Base-by-base conservation (phyloP, 2,888 invertebrate genomes). In the Aspidiotus rigidus region DNA sequence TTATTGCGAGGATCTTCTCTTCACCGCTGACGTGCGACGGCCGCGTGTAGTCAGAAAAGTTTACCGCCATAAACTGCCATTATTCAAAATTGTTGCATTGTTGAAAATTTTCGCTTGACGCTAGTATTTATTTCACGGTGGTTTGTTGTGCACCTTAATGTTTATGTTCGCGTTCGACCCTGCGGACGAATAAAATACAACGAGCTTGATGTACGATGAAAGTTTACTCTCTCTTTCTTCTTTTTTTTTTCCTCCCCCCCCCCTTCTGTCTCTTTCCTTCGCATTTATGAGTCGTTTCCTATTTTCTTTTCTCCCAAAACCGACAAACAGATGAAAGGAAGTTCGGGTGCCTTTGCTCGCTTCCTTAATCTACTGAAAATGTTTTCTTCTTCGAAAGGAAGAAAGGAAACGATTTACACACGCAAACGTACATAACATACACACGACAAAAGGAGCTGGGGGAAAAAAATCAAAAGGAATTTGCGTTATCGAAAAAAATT, bases 401-500 rank as follows among this genome's bases (percentile, higher is more conserved):
- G 28, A 28, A 28, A 28, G 28, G 28, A 28, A 28, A 28, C 28
- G 28, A 28, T 28, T 28, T 28, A 28, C 28, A 28, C 28, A 28
- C 28, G 28, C 28, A 5, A 28, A 28, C 28, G 5, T 28, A 28
- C 5, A 28, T 28, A 28, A 28, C 28, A 5, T 28, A 28, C 28
- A 28, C 28, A 28, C 28, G 28, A 28, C 28, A 28, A 28, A 28
- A 28, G 5, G 28, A 28, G 28, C 28, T 28, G 28, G 28, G 5
- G 5, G 5, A 28, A 49, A 6, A 49, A 49, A 49, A 49, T 13
- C 10, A 49, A 49, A 11, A 49, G 10, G 49, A n/a, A 49, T n/a
- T 11, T 49, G 49, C 49, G 49, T 49, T 49, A 49, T 49, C n/a
- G 49, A 17, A 59, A 39, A 55, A 59, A 59, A 17, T 59, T 59